Base-by-base conservation (phyloP, 2,113 vertebrate species). In the Chelonoidis abingdonii region DNA sequence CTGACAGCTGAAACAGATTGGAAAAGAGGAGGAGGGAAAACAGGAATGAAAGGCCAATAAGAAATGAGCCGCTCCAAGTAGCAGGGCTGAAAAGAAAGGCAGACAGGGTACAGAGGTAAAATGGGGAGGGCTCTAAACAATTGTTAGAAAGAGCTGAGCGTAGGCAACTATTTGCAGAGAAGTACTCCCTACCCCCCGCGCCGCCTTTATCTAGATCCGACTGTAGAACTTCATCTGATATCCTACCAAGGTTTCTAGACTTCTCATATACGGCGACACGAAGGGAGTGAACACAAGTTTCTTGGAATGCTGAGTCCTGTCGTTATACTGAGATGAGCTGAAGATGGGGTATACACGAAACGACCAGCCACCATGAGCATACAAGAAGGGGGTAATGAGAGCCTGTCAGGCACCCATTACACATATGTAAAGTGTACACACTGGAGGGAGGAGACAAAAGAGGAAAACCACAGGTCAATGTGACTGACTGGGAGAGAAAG, bases 131-230 rank as follows among this genome's bases (percentile, higher is more conserved):
- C 86, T n/a, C 0, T 1, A n/a, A 38, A 91, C 9, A 6, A 13
- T 5, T 1, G 5, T 62, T 80, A 56, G 80, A 75, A 76, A n/a
- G n/a, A 12, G 22, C 19, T 65, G 47, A 88, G 9, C n/a, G 6
- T 8, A 85, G 35, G 44, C 12, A 53, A 22, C 62, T 57, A 38
- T 91, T 62, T 0, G 0, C 0, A 0, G 6, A 41, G 52, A 88
- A 80, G 11, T 44, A 6, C n/a, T n/a, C n/a, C n/a, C n/a, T n/a
- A n/a, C n/a, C n/a, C n/a, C n/a, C 54, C 44, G 29, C 75, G 78
- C 47, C 56, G 92, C 69, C 41, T 76, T 78, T 31, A n/a, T 65
- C 83, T 88, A 22, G 89, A 69, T 17, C 14, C 44, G 65, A 4
- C 10, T 84, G 83, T 5, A 41, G 44, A 89, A 38, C 8, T 72